Base-by-base conservation (phyloP, 2,113 vertebrate species). In the Acrocephalus arundinaceus region DNA sequence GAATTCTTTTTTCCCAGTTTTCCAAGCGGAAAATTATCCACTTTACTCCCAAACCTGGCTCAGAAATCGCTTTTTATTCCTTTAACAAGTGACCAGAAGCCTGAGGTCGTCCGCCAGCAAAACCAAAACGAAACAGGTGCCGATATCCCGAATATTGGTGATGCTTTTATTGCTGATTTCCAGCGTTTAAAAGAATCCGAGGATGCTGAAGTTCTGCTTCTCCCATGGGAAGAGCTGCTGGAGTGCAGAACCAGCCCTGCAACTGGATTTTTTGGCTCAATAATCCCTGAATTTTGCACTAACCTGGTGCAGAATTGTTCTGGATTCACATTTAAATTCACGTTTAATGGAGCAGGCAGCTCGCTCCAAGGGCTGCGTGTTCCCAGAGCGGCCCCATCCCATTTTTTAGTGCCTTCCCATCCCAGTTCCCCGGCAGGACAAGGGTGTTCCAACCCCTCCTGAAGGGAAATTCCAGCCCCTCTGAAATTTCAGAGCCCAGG, bases 21-120 rank as follows among this genome's bases (percentile, higher is more conserved):
- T 27, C 63, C 55, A 3, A 3, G 13, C 0, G 8, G 3, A 0
- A 10, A 15, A 70, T 61, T 27, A 11, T 0, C 4, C 28, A 3
- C 11, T 76, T 71, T 7, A 20, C 51, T 67, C 49, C 35, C 37
- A 49, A 58, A 37, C 19, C 49, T 19, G 79, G 7, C 28, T 55
- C 58, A 6, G 13, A 15, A 48, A 22, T 49, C 7, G 5, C 54
- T 77, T 68, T 28, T 65, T 20, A 6, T 33, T 46, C 73, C n/a
- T 77, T 62, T 33, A 59, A 39, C 39, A 20, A 66, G 13, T 1
- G n/a, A 71, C 71, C 61, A 62, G 30, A 87, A 83, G 3, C 20
- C 35, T 8, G 25, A 51, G 45, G 23, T 31, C 6, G 1, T 4
- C 23, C 15, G 13, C 9, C 12, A 23, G 5, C 5, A 16, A 16